A percentile compares a stretch with the other conserved stretches of the same genome.
Conservation (phyloP, 53 echinoderm and acorn worm genomes). For the Stichopus horrens region DNA sequence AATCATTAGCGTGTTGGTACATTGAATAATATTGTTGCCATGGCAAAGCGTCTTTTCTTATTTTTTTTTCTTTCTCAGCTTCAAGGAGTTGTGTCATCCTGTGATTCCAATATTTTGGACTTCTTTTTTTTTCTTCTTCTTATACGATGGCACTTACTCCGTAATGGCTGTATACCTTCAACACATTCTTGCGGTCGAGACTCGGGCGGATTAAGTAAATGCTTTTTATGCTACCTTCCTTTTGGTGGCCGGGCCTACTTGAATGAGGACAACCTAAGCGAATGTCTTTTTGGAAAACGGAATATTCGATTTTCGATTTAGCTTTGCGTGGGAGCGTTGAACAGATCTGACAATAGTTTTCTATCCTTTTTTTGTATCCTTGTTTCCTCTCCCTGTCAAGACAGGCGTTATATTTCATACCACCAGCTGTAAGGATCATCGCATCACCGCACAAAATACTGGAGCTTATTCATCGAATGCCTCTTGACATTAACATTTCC, state of each 20-base stretch:
- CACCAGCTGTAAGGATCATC: neutral
- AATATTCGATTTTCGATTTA: slow-evolving; percentile 29
- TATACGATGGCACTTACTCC: neutral
- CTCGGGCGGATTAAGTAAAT: neutral
- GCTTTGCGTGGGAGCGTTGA: neutral
- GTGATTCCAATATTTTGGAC: too few species aligned
- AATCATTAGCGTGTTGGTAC: neutral
- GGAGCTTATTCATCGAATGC: neutral
- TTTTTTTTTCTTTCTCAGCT: neutral
- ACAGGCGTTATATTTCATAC: slow-evolving; percentile 7
- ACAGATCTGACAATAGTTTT: neutral
- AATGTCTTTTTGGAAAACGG: neutral
- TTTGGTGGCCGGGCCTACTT: neutral
- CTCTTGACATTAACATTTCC: neutral
- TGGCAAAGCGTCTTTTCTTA: neutral
- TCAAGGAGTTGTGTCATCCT: too few species aligned
- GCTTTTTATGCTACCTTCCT: neutral
- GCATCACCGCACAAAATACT: neutral
- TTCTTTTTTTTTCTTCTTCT: too few species aligned
- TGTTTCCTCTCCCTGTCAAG: slow-evolving; percentile 14
- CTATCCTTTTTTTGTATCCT: neutral
- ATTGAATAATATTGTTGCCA: neutral
- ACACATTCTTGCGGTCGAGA: slow-evolving; percentile 20
- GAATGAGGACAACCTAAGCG: neutral
- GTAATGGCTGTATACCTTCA: neutral